phyloP scores from a whole-genome alignment of 2,113 vertebrate species.

The Pseudorasbora parva region DNA sequence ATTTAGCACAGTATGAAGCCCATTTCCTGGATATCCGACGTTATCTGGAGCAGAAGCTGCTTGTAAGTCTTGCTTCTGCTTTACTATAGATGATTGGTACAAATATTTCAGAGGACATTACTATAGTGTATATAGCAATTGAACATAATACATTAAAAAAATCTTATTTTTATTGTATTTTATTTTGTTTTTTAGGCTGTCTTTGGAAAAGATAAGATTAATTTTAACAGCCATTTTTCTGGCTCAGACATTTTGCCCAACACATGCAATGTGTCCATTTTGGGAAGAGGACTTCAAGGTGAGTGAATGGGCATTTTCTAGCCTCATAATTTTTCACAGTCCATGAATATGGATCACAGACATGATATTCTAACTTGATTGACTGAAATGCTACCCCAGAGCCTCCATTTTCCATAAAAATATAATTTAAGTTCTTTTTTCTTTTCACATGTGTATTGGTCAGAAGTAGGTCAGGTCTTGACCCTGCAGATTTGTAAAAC shows the following conservation, averaged over 20 bases:
- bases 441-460: neutral
- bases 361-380: neutral
- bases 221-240: constrained; percentile 83
- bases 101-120: neutral
- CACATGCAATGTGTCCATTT: constrained; percentile 92
- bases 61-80: constrained; percentile 71
- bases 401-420: neutral
- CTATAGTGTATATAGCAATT: neutral
- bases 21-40: constrained; percentile 82
- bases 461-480: constrained; percentile 57
- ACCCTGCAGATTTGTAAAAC: constrained; percentile 63
- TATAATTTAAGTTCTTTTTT: constrained; percentile 1
- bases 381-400: neutral
- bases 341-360: neutral
- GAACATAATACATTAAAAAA: too few relatives aligned
- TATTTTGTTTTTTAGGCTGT: constrained; percentile 69
- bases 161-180: constrained; percentile 1
- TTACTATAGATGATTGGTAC: neutral
- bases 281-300: constrained; percentile 87
- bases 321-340: neutral
- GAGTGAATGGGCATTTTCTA: constrained; percentile 34
- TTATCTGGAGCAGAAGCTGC: constrained; percentile 86
- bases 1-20: constrained; percentile 80
- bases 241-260: constrained; percentile 86
- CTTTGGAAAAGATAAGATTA: constrained; percentile 82